Evolutionary conservation across 2,888 invertebrate genomes (phyloP).

Genomic region (Scaptomyza reducta): DNA sequence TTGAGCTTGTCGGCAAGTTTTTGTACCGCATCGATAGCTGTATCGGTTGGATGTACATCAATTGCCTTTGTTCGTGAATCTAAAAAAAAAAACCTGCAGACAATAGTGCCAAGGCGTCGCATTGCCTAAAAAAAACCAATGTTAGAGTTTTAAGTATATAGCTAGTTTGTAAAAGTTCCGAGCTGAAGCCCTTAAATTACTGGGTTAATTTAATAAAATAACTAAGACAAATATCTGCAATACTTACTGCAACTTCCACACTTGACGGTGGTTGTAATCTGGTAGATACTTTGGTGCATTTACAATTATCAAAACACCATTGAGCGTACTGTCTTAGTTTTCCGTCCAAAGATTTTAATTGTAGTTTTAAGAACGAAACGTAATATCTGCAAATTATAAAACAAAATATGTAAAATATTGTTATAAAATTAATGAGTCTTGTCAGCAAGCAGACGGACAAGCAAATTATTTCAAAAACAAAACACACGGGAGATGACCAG

Average conservation of each 20-base stretch:
- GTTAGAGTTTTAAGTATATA: too few relatives aligned
- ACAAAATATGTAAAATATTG: background rate
- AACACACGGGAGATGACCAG: too few relatives aligned
- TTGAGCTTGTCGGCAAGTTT: slow-evolving; percentile 95
- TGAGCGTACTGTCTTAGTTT: slow-evolving; percentile 93
- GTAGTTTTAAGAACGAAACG: slow-evolving; percentile 90
- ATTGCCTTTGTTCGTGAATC: slow-evolving; percentile 98
- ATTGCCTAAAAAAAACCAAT: slow-evolving; percentile 89
- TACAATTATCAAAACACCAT: slow-evolving; percentile 97
- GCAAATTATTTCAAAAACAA: too few relatives aligned
- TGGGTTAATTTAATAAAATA: too few relatives aligned
- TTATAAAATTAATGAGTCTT: too few relatives aligned
- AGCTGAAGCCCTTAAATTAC: too few relatives aligned
- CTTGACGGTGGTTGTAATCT: slow-evolving; percentile 94
- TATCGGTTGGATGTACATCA: slow-evolving; percentile 97
- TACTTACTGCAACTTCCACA: slow-evolving; percentile 94
- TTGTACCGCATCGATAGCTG: slow-evolving; percentile 94
- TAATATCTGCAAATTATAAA: slow-evolving; percentile 87
- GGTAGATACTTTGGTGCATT: slow-evolving; percentile 92
- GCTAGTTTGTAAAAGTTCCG: too few relatives aligned
- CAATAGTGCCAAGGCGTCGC: slow-evolving; percentile 95
- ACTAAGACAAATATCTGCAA: background rate
- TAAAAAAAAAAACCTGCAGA: slow-evolving; percentile 96
- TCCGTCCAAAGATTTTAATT: slow-evolving; percentile 87
- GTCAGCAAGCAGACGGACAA: too few relatives aligned